Percentiles rank a stretch among this genome's conserved stretches.
Conservation (phyloP, 2,888 invertebrate species). For the Sclerodermus sp. region DNA sequence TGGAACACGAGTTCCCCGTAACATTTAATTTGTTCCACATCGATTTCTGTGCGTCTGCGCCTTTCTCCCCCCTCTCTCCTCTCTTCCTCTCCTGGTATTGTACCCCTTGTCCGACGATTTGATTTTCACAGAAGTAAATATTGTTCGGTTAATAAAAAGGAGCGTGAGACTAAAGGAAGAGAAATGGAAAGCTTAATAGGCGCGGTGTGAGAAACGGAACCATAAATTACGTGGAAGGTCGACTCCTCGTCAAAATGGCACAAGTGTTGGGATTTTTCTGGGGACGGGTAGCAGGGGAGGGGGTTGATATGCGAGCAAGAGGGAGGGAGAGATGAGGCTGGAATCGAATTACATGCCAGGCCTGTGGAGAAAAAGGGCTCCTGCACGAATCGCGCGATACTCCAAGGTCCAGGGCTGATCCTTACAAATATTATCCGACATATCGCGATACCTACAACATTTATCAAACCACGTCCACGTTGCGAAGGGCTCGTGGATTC, state of each 20-base stretch:
- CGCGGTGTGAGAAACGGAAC: background rate
- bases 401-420: constrained; percentile 20
- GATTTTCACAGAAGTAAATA: no score
- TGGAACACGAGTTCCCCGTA: no score
- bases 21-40: no score
- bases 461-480: constrained; percentile 45
- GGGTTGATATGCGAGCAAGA: constrained; percentile 2
- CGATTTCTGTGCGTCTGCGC: no score
- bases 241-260: constrained; percentile 13
- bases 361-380: constrained; percentile 22
- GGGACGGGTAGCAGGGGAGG: background rate
- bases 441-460: constrained; percentile 48
- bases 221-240: constrained; percentile 23
- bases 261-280: constrained; percentile 16
- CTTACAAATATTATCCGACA: constrained; percentile 52
- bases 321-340: background rate
- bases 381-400: background rate
- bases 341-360: constrained; percentile 42
- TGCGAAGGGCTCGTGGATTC: constrained; percentile 36
- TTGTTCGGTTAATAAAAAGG: no score
- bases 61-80: no score
- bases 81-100: no score
- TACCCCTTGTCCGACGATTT: no score
- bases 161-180: constrained; percentile 8
- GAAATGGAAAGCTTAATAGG: background rate